phyloP scores from a whole-genome alignment of 2,888 invertebrate species.

The Drosophila fulvimacula region DNA sequence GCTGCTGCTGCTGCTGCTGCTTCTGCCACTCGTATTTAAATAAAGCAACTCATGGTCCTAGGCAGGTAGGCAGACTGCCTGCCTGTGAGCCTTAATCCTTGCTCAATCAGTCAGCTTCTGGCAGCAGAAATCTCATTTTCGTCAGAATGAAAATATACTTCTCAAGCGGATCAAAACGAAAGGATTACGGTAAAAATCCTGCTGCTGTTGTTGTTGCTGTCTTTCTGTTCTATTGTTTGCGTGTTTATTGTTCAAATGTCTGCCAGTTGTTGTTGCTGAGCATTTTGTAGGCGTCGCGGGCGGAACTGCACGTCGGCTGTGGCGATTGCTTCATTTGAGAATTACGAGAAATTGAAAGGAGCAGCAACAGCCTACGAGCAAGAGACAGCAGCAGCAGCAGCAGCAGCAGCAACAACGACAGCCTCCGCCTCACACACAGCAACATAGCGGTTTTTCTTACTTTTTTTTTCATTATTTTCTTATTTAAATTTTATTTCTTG shows the following conservation, averaged over 20 bases:
- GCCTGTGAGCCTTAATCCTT: slow-evolving; percentile 58
- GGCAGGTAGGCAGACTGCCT: slow-evolving; percentile 34
- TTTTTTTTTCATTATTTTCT: slow-evolving; percentile 55
- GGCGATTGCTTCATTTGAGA: slow-evolving; percentile 72
- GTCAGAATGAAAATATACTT: slow-evolving; percentile 76
- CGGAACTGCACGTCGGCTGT: slow-evolving; percentile 61
- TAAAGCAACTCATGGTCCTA: slow-evolving; percentile 71
- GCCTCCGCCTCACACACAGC: slow-evolving; percentile 26
- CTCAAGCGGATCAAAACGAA: slow-evolving; percentile 79
- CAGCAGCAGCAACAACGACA: slow-evolving; percentile 15
- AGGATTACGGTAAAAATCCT: slow-evolving; percentile 78
- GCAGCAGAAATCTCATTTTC: slow-evolving; percentile 68
- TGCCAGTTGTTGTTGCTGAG: slow-evolving; percentile 29
- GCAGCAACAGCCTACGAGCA: slow-evolving; percentile 55
- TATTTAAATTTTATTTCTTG: slow-evolving; percentile 69
- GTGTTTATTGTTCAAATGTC: slow-evolving; percentile 57
- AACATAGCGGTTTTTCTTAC: slow-evolving; percentile 69
- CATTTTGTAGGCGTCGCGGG: slow-evolving; percentile 63
- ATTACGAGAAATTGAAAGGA: slow-evolving; percentile 76
- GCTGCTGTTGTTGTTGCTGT: slow-evolving; percentile 36
- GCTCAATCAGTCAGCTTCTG: slow-evolving; percentile 62
- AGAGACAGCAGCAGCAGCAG: slow-evolving; percentile 14
- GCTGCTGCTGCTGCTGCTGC: slow-evolving; percentile 12
- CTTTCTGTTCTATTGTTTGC: slow-evolving; percentile 55
- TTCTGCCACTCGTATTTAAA: slow-evolving; percentile 61